phyloP scores from a whole-genome alignment of 2,888 invertebrate genomes.

The Elegia similella region DNA sequence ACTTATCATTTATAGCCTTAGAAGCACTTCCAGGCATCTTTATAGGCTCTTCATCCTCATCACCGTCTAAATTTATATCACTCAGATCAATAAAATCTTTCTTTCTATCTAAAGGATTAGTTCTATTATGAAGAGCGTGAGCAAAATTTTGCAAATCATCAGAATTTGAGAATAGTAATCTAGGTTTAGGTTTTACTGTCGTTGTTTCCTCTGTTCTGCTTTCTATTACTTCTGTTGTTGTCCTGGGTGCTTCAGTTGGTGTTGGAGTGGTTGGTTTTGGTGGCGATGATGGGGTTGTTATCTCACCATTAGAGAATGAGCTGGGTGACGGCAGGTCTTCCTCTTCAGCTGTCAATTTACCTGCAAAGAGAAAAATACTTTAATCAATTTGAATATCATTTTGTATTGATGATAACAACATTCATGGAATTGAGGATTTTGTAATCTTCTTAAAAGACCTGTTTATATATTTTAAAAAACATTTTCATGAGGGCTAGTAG shows the following conservation, averaged over 20 bases:
- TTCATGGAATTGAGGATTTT: background rate
- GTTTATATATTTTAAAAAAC: too few relatives aligned
- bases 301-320: slow-evolving; percentile 1
- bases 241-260: slow-evolving; percentile 31
- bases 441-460: background rate
- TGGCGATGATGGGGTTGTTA: slow-evolving; percentile 25
- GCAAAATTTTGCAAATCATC: slow-evolving; percentile 72
- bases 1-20: slow-evolving; percentile 62
- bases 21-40: slow-evolving; percentile 31
- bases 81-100: slow-evolving; percentile 84
- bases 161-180: slow-evolving; percentile 65
- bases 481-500: too few relatives aligned
- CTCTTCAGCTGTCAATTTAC: slow-evolving; percentile 63
- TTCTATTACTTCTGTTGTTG: slow-evolving; percentile 35
- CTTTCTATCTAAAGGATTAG: slow-evolving; percentile 42
- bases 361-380: slow-evolving; percentile 41
- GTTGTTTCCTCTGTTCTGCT: slow-evolving; percentile 36
- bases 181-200: slow-evolving; percentile 51
- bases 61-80: slow-evolving; percentile 87
- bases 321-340: slow-evolving; percentile 44
- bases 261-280: slow-evolving; percentile 29
- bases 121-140: slow-evolving; percentile 65
- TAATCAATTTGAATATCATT: background rate
- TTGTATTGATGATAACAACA: background rate
- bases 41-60: slow-evolving; percentile 77